Percentiles rank a stretch among this genome's conserved stretches.
Evolutionary conservation across 2,113 vertebrate genomes (phyloP).

Genomic region (Leptobrachium ailaonicum): DNA sequence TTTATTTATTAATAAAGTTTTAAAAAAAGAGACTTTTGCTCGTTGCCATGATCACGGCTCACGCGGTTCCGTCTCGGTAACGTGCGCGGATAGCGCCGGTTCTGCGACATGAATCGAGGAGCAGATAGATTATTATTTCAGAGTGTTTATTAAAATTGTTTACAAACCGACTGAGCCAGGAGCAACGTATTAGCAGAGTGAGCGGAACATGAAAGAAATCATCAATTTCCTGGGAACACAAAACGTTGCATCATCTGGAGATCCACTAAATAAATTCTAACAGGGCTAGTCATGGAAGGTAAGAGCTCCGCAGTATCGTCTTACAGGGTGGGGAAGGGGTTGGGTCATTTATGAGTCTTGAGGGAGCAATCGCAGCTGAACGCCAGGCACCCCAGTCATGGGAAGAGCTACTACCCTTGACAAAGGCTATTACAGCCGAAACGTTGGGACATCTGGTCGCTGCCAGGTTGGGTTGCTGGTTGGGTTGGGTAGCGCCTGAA

Average conservation of each 20-base stretch:
- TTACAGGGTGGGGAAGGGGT: neutral
- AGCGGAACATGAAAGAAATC: neutral
- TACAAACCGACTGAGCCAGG: constrained; percentile 21
- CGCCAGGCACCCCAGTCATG: too few relatives aligned
- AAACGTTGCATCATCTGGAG: neutral
- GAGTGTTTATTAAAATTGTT: constrained; percentile 30
- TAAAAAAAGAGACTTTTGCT: constrained; percentile 12
- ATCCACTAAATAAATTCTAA: constrained; percentile 14
- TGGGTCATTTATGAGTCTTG: too few relatives aligned
- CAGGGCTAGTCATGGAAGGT: constrained; percentile 16
- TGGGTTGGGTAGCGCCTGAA: too few relatives aligned
- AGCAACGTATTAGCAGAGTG: constrained; percentile 23
- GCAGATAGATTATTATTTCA: constrained; percentile 14
- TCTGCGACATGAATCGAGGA: constrained; percentile 11
- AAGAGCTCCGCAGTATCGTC: constrained; percentile 6
- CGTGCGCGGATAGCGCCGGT: neutral
- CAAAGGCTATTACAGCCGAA: too few relatives aligned
- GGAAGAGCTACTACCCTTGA: too few relatives aligned
- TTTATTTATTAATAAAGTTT: constrained; percentile 18
- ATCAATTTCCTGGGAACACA: neutral
- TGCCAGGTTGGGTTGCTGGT: too few relatives aligned
- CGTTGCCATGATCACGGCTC: neutral
- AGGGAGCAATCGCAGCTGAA: too few relatives aligned
- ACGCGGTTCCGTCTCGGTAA: neutral
- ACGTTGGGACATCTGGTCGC: too few relatives aligned